Evolutionary conservation across 2,797 vertebrate species (phyloP), one percentile per base, ranked within the genome.

Genomic region (Ataeniobius toweri): DNA sequence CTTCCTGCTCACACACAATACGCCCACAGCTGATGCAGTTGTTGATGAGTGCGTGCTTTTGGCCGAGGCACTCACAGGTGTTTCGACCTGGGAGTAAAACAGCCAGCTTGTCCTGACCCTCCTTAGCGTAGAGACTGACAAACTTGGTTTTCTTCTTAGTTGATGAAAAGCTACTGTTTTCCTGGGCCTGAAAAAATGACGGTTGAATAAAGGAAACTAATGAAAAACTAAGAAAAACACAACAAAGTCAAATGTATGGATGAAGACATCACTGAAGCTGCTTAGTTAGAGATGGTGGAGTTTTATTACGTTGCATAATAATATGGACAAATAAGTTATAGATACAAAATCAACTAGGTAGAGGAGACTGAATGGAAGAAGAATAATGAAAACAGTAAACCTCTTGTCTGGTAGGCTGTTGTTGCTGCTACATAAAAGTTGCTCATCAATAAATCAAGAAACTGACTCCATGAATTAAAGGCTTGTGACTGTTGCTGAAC

Each of bases 1-100:
- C 98, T 76, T 99, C 98, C 89, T 99, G 98, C 82, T 98, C 96
- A 0, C 98, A 99, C 71, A 97, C 97, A 0, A 99, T 99, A n/a
- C 96, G 97, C 0, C 98, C 98, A 0, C 98, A 99, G 65, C 91
- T 94, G 91, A 98, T 86, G 91, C 98, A 99, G 95, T 99, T 99
- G 93, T 97, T 99, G 93, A 99, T 95, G 31, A 99, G 97, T 71
- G 90, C 96, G 95, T 99, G 98, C 90, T 96, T 99, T 92, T 99
- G 98, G 79, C 96, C 98, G 85, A 99, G 94, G 87, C 98, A 99
- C 5, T 99, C 97, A 0, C 98, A 99, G 61, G 92, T 5, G 3
- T 98, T 93, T 26, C 97, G 96, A 22, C 98, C 98, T 0, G 98
- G 98, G 48, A 99, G 95, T 13, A 98, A 85, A 36, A 99, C 94